phyloP scores from a whole-genome alignment of 2,113 vertebrate species.

The Numida meleagris region DNA sequence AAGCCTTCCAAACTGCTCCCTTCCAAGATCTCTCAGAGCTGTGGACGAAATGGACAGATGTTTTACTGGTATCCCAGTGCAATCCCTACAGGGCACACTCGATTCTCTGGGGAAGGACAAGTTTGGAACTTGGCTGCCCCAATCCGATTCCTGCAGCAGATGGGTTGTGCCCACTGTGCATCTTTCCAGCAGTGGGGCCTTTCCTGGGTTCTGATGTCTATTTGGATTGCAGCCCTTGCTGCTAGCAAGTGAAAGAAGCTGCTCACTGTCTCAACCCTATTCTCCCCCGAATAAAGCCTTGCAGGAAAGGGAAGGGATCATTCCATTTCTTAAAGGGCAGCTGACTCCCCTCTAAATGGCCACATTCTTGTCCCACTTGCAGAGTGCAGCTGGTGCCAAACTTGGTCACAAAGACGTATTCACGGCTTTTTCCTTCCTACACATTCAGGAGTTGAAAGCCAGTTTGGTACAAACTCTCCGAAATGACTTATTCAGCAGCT shows the following conservation, averaged over 20 bases:
- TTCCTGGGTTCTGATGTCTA: accelerated
- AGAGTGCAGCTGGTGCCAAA: slow-evolving; percentile 49
- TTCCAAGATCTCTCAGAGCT: neutral
- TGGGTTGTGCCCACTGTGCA: neutral
- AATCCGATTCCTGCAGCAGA: neutral
- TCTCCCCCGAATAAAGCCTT: slow-evolving; percentile 53
- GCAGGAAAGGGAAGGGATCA: slow-evolving; percentile 63
- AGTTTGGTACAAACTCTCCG: slow-evolving; percentile 66
- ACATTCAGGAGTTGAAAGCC: slow-evolving; percentile 67
- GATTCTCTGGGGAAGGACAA: neutral
- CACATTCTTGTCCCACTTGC: slow-evolving; percentile 70
- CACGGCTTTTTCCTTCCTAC: slow-evolving; percentile 72
- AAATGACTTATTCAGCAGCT: slow-evolving; percentile 69
- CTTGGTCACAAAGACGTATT: slow-evolving; percentile 72
- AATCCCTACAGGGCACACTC: accelerated
- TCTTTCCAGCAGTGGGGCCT: neutral
- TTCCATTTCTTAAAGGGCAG: slow-evolving; percentile 72
- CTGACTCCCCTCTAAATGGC: slow-evolving; percentile 71
- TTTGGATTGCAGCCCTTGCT: neutral
- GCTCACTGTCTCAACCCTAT: slow-evolving; percentile 44
- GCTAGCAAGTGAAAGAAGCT: slow-evolving; percentile 49
- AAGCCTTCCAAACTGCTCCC: slow-evolving; percentile 14
- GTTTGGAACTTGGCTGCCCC: neutral
- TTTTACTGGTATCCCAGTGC: neutral
- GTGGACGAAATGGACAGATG: neutral